These are phyloP conservation scores for Bombus polaris DNA, from an alignment of 1,140 invertebrate species.

Conservation along the genomic window DNA sequence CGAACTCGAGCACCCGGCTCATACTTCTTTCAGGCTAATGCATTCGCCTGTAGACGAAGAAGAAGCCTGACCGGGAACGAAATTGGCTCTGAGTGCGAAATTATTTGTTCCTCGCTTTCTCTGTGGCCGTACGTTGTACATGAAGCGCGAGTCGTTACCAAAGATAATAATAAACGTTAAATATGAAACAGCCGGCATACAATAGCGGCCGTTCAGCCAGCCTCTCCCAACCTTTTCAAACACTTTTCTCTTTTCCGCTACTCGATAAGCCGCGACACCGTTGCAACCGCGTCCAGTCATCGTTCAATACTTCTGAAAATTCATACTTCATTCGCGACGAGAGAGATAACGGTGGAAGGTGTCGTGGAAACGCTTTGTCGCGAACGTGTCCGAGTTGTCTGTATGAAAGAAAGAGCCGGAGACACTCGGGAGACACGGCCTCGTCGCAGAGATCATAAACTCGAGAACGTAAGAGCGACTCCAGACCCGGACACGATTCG, in stretches of 20 bases:
- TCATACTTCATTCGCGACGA: constrained; percentile 1
- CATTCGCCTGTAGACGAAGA: not conserved
- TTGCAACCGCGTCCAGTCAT: not conserved
- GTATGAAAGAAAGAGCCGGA: constrained; percentile 2
- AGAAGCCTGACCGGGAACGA: not conserved
- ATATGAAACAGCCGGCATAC: constrained; percentile 36
- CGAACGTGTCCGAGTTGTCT: not conserved
- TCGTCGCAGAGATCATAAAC: constrained; percentile 29
- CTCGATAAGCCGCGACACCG: not conserved
- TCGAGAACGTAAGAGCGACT: constrained; percentile 34
- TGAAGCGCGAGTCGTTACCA: constrained; percentile 20
- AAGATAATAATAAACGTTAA: constrained; percentile 50
- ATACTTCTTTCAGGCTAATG: not conserved
- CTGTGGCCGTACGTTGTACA: not conserved
- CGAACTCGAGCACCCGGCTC: constrained; percentile 37
- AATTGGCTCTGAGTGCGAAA: constrained; percentile 54
- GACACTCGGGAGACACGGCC: constrained; percentile 11
- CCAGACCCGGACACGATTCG: constrained; percentile 31
- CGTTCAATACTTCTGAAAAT: constrained; percentile 22
- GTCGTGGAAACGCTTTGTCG: not conserved
- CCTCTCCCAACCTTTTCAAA: not conserved
- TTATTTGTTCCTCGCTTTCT: constrained; percentile 36
- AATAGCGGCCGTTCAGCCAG: constrained; percentile 21
- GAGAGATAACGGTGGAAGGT: not conserved
- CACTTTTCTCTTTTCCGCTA: not conserved